Conservation (phyloP, 2,113 vertebrate species). For the Neomonachus schauinslandi region DNA sequence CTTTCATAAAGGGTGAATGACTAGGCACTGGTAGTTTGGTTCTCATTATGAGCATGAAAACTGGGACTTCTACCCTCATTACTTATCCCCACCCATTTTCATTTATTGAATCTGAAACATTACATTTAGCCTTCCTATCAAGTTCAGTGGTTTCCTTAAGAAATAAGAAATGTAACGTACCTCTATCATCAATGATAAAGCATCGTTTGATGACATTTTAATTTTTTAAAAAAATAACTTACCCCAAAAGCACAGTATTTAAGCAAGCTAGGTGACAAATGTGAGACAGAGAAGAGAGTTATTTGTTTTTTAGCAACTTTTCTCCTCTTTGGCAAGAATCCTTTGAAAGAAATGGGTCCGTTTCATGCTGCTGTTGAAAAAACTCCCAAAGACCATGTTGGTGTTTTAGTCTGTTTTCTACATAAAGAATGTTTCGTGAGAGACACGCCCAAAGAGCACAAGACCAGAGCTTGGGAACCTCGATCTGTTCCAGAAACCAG, state of each 20-base stretch:
- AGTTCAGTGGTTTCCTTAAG: constrained; percentile 12
- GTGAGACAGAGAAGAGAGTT: neutral
- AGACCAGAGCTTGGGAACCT: constrained; percentile 84
- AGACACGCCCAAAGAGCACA: constrained; percentile 78
- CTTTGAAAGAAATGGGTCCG: constrained; percentile 50
- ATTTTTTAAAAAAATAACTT: neutral
- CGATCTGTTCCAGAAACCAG: constrained; percentile 83
- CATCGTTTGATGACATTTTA: constrained; percentile 4
- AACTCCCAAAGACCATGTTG: constrained; percentile 64
- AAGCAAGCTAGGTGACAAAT: neutral
- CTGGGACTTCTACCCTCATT: neutral
- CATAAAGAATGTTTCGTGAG: constrained; percentile 37
- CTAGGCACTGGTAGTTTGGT: neutral
- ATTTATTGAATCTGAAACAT: constrained; percentile 43
- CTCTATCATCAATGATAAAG: neutral
- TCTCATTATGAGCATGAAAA: neutral
- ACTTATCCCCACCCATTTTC: neutral
- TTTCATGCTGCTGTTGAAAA: constrained; percentile 64
- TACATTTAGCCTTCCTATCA: neutral
- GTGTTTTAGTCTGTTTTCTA: constrained; percentile 70
- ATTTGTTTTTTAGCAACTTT: constrained; percentile 40
- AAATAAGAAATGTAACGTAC: neutral
- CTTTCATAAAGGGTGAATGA: neutral
- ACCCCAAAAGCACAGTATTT: constrained; percentile 38
- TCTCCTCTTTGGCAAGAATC: constrained; percentile 26